These are phyloP conservation scores for Drosophila fuyamai DNA, from an alignment of 1,140 invertebrate genomes.

Conservation along the genomic window DNA sequence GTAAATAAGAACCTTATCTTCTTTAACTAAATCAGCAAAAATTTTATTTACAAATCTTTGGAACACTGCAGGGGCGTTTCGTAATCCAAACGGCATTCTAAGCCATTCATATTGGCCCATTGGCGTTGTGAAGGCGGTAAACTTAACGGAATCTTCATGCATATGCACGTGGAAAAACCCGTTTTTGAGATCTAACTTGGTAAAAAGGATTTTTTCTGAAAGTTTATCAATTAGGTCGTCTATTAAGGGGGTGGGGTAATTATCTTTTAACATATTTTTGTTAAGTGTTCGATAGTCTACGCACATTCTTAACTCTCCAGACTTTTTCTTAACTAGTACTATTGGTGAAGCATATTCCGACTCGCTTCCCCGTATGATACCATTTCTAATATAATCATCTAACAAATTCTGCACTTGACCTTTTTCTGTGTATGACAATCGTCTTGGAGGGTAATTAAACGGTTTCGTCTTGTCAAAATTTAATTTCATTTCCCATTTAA, in stretches of 20 bases:
- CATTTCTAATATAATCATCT: neutral
- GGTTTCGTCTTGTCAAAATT: slow-evolving; percentile 15
- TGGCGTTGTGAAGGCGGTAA: slow-evolving; percentile 2
- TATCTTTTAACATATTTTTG: slow-evolving; percentile 16
- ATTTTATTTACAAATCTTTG: slow-evolving; percentile 11
- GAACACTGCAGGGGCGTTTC: slow-evolving; percentile 1
- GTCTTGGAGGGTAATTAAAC: slow-evolving; percentile 1
- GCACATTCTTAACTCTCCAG: slow-evolving; percentile 13
- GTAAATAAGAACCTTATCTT: slow-evolving; percentile 14
- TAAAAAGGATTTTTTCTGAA: slow-evolving; percentile 7
- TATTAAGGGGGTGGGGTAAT: slow-evolving; percentile 12
- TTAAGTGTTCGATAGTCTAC: slow-evolving; percentile 14
- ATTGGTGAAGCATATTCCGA: slow-evolving; percentile 14
- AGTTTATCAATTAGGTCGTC: slow-evolving; percentile 15
- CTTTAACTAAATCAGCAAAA: slow-evolving; percentile 9
- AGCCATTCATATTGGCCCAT: slow-evolving; percentile 4
- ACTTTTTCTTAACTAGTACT: slow-evolving; percentile 18
- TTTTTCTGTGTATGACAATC: slow-evolving; percentile 3
- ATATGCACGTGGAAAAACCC: slow-evolving; percentile 5
- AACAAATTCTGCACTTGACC: slow-evolving; percentile 9
- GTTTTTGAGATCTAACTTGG: slow-evolving; percentile 20
- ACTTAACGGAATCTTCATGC: slow-evolving; percentile 10
- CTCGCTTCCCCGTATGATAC: slow-evolving; percentile 1
- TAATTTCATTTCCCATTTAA: slow-evolving; percentile 11
- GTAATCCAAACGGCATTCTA: neutral